Evolutionary conservation across 2,797 vertebrate genomes (phyloP).

Genomic region (Varecia variegata): DNA sequence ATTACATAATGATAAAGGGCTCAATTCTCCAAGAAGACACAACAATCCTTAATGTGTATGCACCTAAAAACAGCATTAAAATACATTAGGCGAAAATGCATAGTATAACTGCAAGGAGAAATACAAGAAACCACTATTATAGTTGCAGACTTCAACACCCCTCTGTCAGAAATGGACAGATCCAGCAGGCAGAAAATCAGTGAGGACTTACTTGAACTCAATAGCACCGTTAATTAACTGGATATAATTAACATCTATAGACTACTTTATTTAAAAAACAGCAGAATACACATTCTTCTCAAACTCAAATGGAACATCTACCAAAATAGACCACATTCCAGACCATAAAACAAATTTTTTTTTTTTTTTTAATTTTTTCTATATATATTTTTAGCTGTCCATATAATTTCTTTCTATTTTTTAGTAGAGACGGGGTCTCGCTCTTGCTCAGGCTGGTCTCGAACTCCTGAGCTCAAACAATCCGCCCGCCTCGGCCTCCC

Average conservation of each 20-base stretch:
- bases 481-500: too few species aligned
- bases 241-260: background rate
- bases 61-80: background rate
- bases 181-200: background rate
- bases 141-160: background rate
- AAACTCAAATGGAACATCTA: background rate
- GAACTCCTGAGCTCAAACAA: too few species aligned
- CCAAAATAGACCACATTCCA: background rate
- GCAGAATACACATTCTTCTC: background rate
- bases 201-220: background rate
- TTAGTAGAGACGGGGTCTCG: too few species aligned
- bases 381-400: too few species aligned
- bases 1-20: background rate
- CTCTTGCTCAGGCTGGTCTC: too few species aligned
- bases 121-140: background rate
- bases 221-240: background rate
- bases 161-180: background rate
- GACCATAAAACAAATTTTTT: background rate
- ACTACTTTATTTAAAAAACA: background rate
- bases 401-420: too few species aligned
- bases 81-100: background rate
- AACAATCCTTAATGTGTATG: background rate
- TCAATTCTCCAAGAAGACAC: background rate
- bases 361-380: too few species aligned
- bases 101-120: background rate